phyloP scores from a whole-genome alignment of 64 coral and sea anemone species.

The Astreopora myriophthalma region DNA sequence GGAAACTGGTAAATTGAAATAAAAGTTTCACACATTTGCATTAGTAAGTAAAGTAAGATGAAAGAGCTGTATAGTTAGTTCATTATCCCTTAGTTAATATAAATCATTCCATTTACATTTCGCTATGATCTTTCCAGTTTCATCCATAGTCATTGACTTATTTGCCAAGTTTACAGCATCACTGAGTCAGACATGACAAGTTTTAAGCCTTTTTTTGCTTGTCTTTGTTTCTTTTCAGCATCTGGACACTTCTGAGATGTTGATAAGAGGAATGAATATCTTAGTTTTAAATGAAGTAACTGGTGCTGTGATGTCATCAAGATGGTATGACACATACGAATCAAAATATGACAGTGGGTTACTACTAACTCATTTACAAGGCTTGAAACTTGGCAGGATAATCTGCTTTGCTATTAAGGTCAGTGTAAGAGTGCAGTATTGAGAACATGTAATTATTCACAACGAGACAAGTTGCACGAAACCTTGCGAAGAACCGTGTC shows the following conservation, averaged over 20 bases:
- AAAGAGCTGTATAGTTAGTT: no score
- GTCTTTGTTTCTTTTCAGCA: neutral
- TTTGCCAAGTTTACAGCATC: no score
- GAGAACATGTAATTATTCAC: neutral
- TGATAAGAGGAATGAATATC: slow-evolving; percentile 71
- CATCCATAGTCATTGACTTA: no score
- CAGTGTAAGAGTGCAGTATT: neutral
- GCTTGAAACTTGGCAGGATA: slow-evolving; percentile 70
- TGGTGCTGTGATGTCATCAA: slow-evolving; percentile 54
- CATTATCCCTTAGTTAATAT: no score
- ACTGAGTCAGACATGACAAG: no score
- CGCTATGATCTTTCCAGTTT: no score
- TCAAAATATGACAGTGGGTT: slow-evolving; percentile 56
- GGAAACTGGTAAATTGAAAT: slow-evolving; percentile 14
- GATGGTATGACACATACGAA: slow-evolving; percentile 67
- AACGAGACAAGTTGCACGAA: no score
- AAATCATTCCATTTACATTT: no score
- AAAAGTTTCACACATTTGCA: no score
- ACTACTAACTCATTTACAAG: slow-evolving; percentile 47
- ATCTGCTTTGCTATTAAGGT: slow-evolving; percentile 86
- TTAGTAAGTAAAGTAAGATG: no score
- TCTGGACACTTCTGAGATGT: slow-evolving; percentile 19
- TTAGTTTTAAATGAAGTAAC: slow-evolving; percentile 78
- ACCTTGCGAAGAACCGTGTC: no score
- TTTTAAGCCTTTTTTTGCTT: no score